phyloP scores from a whole-genome alignment of 2,888 invertebrate species.

The Yponomeuta cagnagella region DNA sequence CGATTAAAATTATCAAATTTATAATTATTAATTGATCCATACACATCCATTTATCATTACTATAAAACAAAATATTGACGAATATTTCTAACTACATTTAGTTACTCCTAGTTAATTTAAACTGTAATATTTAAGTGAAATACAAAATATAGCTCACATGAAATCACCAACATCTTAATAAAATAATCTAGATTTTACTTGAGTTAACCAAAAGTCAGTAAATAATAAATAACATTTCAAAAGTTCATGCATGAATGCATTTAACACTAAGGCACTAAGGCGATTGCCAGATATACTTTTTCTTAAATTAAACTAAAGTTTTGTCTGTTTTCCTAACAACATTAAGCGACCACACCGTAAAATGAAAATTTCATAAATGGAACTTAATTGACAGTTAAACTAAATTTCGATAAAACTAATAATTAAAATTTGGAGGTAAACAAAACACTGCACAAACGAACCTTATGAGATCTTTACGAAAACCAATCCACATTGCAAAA shows the following conservation, averaged over 20 bases:
- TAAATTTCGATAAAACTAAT: conserved; percentile 34
- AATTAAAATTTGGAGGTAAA: conserved; percentile 73
- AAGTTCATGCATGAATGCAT: background rate
- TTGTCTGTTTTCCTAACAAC: no score
- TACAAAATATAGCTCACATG: background rate
- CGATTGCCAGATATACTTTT: conserved; percentile 11
- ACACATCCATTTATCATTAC: no score
- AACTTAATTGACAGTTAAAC: conserved; percentile 18
- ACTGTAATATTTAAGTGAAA: no score
- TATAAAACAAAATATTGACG: background rate
- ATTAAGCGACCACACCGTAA: background rate
- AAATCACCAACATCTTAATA: background rate
- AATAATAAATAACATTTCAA: conserved; percentile 18
- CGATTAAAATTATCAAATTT: no score
- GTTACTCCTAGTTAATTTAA: background rate
- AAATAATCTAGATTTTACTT: no score
- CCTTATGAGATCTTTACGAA: conserved; percentile 75
- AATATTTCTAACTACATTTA: background rate
- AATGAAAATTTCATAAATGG: conserved; percentile 12
- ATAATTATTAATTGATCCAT: no score
- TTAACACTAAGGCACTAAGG: background rate
- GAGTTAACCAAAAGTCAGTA: conserved; percentile 5
- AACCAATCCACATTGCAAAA: conserved; percentile 66
- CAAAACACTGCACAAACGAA: conserved; percentile 76
- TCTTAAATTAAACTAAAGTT: background rate